Percentiles rank a stretch among this genome's conserved stretches.
phyloP scores from a whole-genome alignment of 2,113 vertebrate species.

The Epinephelus lanceolatus region DNA sequence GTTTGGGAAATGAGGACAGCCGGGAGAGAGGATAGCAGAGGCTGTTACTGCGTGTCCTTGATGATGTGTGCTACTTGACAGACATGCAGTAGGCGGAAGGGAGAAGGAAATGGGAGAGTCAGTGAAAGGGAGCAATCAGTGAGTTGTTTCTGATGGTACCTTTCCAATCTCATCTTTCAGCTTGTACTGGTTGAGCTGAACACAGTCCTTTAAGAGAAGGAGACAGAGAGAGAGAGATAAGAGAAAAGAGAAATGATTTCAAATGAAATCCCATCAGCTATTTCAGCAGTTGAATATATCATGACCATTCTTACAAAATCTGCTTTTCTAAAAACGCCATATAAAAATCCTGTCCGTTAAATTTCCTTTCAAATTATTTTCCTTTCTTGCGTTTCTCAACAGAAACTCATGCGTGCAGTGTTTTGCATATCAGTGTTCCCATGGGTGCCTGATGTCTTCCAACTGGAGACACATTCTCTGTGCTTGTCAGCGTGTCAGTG shows the following conservation, averaged over 20 bases:
- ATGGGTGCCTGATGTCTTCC: not conserved
- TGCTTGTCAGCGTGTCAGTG: not conserved
- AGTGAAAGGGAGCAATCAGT: constrained; percentile 69
- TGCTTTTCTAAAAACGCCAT: not conserved
- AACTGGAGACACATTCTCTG: not conserved
- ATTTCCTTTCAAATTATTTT: not conserved
- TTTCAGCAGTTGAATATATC: not conserved
- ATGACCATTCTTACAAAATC: not conserved
- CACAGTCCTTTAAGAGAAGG: constrained; percentile 88
- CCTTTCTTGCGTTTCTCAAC: not conserved
- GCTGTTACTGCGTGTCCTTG: constrained; percentile 54
- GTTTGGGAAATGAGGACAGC: constrained; percentile 79
- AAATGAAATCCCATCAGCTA: constrained; percentile 15
- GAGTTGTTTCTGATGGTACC: constrained; percentile 82
- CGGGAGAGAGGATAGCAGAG: constrained; percentile 66
- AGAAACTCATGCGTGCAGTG: not conserved
- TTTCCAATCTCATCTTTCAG: constrained; percentile 99
- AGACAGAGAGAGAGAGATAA: not conserved
- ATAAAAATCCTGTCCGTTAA: not conserved
- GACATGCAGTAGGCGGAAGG: constrained; percentile 55
- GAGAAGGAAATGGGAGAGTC: constrained; percentile 47
- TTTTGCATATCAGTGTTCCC: not conserved
- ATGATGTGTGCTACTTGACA: constrained; percentile 62
- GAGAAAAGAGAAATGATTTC: constrained; percentile 5
- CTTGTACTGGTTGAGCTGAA: constrained; percentile 98